These are phyloP conservation scores for Dryobates pubescens DNA, from an alignment of 2,797 vertebrate genomes.

Conservation along the genomic window DNA sequence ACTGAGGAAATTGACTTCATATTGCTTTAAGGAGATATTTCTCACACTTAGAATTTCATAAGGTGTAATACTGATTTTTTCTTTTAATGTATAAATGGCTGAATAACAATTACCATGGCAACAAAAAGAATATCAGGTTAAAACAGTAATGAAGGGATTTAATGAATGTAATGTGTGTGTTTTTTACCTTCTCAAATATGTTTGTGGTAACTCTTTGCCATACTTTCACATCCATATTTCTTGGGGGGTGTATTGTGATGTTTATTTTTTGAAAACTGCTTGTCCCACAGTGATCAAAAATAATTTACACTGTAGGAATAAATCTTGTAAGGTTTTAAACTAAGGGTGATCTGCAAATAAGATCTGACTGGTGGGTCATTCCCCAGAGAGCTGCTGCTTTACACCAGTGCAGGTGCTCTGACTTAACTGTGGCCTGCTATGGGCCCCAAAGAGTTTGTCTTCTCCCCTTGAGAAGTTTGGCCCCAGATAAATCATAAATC, in stretches of 20 bases:
- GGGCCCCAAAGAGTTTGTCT: background rate
- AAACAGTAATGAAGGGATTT: constrained; percentile 16
- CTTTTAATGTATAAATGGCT: constrained; percentile 50
- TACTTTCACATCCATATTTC: background rate
- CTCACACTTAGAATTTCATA: constrained; percentile 45
- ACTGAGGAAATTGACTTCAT: constrained; percentile 43
- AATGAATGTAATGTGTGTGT: background rate
- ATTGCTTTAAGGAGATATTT: constrained; percentile 39
- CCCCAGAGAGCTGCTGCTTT: background rate
- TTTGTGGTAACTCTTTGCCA: background rate
- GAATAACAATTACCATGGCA: constrained; percentile 58
- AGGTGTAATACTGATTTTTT: constrained; percentile 39
- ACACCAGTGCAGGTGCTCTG: background rate
- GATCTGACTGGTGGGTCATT: fast-evolving
- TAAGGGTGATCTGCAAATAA: background rate
- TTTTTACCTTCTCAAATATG: background rate
- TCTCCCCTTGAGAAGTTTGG: background rate
- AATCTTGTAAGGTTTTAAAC: background rate
- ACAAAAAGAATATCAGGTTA: constrained; percentile 13
- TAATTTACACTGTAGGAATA: background rate
- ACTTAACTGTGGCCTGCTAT: background rate
- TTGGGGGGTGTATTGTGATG: background rate
- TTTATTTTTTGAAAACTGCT: background rate
- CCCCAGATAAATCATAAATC: background rate
- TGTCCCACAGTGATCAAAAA: background rate